Base-by-base conservation (phyloP, 2,888 invertebrate genomes). In the Pachydiplax longipennis region DNA sequence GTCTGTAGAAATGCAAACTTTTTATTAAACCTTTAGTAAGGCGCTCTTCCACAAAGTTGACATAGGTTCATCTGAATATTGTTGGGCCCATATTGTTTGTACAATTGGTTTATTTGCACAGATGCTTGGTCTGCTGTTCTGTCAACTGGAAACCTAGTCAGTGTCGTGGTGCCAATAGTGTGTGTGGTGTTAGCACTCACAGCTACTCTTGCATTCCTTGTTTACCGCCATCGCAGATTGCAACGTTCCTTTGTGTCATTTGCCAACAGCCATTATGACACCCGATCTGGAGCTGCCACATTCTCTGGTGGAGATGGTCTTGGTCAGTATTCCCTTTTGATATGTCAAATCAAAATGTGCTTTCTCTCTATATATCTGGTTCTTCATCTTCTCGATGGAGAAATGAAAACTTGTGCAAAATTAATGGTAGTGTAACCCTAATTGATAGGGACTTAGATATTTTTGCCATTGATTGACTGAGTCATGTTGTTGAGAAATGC, bases 261-360 rank as follows among this genome's bases (percentile, higher is more conserved):
- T 94, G 97, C 97, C 58, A 97, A 97, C 93, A 97, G 97, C 92
- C 97, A 97, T 94, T 98, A 98, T 94, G 97, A 98, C 94, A 97
- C 97, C 90, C 95, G 98, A 92, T 96, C 98, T 90, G 98, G 97
- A 87, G 97, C 98, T 92, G 98, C 98, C 80, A 97, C 97, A 90
- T 97, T 98, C 93, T 96, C 96, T 65, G 96, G 96, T 31, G 94
- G 94, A 92, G 96, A 96, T 92, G 96, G 96, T 91, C 95, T 97
- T 91, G 97, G 97, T 96, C 94, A 95, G 93, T 93, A 18, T 2
- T 44, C 80, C 40, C 80, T 65, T 2, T 40, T 40, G 2, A 6
- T 5, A 40, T n/a, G n/a, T n/a, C n/a, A n/a, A n/a, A n/a, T n/a
- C n/a, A n/a, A n/a, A n/a, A n/a, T n/a, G n/a, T n/a, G n/a, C n/a